A percentile compares a stretch with the other conserved stretches of the same genome.
Evolutionary conservation across 2,113 vertebrate genomes (phyloP).

Genomic region (Syngnathus floridae): DNA sequence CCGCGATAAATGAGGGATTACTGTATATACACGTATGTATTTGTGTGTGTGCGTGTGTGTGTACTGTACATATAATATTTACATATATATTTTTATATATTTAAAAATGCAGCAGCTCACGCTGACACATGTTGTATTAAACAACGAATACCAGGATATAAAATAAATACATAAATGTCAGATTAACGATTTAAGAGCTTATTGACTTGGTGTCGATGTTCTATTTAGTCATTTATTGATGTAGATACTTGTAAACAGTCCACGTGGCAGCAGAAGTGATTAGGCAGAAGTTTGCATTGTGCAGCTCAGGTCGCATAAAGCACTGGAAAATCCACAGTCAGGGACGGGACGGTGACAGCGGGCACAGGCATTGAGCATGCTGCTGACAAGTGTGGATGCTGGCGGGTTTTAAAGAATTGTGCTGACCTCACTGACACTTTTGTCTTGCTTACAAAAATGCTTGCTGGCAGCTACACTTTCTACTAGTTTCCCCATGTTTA

Average conservation of each 20-base stretch:
- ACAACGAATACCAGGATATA: too few species aligned
- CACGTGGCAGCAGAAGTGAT: constrained; percentile 63
- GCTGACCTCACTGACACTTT: constrained; percentile 57
- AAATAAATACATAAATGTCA: too few species aligned
- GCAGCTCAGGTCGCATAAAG: constrained; percentile 63
- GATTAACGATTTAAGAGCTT: not conserved
- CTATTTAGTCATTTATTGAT: not conserved
- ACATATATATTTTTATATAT: too few species aligned
- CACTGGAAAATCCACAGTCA: constrained; percentile 66
- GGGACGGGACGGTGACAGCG: constrained; percentile 53
- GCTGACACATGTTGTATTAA: too few species aligned
- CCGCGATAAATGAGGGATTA: too few species aligned
- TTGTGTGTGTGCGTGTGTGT: too few species aligned
- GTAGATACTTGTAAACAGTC: constrained; percentile 10
- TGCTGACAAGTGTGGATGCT: constrained; percentile 50
- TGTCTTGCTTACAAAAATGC: constrained; percentile 54
- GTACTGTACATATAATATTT: too few species aligned
- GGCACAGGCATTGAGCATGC: constrained; percentile 58
- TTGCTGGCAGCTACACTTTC: constrained; percentile 61
- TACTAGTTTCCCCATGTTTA: constrained; percentile 59
- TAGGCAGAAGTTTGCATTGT: constrained; percentile 72
- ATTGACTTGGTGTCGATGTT: not conserved
- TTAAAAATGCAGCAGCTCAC: too few species aligned
- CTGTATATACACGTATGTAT: too few species aligned
- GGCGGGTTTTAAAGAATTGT: constrained; percentile 65